Evolutionary conservation across 2,888 invertebrate species (phyloP).

Genomic region (Eurytoma adleriae): DNA sequence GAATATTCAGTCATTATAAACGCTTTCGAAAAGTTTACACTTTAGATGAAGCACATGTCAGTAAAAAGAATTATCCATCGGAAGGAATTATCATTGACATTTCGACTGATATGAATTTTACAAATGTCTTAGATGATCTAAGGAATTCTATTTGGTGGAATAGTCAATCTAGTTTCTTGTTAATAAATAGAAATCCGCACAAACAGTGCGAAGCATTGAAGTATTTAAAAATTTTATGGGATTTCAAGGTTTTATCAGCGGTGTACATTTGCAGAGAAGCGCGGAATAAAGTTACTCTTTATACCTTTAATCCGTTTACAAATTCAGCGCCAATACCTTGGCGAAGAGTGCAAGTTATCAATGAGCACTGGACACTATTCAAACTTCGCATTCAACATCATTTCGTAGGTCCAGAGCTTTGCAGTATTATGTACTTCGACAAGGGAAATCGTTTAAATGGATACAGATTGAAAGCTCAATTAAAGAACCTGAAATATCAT

Average conservation of each 20-base stretch:
- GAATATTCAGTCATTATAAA: too few species aligned
- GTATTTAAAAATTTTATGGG: not conserved
- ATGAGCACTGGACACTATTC: not conserved
- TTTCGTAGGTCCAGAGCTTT: not conserved
- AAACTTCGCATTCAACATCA: not conserved
- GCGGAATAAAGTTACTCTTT: not conserved
- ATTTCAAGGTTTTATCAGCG: not conserved
- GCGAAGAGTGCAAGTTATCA: not conserved
- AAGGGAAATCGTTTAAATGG: not conserved
- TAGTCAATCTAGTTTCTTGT: not conserved
- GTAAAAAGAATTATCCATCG: too few species aligned
- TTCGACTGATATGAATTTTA: too few species aligned
- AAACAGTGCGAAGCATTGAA: not conserved
- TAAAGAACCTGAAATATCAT: not conserved
- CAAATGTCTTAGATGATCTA: not conserved
- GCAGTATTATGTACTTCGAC: not conserved
- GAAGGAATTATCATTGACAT: too few species aligned
- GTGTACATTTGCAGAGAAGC: not conserved
- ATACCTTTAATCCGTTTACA: conserved; percentile 8
- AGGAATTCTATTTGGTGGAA: not conserved
- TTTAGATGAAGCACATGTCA: too few species aligned
- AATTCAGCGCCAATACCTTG: not conserved
- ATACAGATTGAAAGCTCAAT: not conserved
- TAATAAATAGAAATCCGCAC: not conserved
- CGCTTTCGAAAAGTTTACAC: too few species aligned